Conservation (phyloP, 2,888 invertebrate species). For the Ferrisia virgata region DNA sequence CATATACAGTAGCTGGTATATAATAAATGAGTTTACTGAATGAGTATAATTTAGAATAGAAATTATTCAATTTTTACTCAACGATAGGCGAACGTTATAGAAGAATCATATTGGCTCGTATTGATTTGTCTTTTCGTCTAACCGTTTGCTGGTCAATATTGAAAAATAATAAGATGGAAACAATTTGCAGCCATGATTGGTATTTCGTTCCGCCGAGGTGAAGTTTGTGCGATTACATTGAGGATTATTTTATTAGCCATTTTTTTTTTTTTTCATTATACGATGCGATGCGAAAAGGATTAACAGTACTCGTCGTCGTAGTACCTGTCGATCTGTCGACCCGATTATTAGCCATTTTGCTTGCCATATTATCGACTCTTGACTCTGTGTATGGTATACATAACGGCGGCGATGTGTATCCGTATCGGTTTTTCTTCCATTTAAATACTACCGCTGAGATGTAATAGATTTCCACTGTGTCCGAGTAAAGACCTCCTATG, state of each 20-base stretch:
- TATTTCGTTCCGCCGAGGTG: background rate
- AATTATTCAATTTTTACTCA: background rate
- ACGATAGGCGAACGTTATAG: background rate
- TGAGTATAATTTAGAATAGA: background rate
- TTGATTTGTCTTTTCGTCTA: background rate
- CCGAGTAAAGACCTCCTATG: slow-evolving; percentile 25
- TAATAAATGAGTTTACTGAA: background rate
- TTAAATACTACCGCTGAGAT: slow-evolving; percentile 36
- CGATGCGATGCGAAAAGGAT: background rate
- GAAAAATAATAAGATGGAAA: background rate
- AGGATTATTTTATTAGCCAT: too few relatives aligned
- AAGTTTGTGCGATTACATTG: background rate
- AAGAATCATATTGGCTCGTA: background rate
- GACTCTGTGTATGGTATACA: too few relatives aligned
- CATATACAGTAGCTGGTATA: too few relatives aligned
- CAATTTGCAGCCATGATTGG: background rate
- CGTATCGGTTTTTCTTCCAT: slow-evolving; percentile 36
- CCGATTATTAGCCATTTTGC: slow-evolving; percentile 31
- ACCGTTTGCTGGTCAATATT: background rate
- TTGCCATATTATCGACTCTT: slow-evolving; percentile 6
- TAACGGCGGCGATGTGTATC: background rate
- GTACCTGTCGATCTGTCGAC: slow-evolving; percentile 2
- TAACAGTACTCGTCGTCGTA: slow-evolving; percentile 22
- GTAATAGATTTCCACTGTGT: slow-evolving; percentile 40
- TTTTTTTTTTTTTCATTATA: background rate